Conservation (phyloP, 2,797 vertebrate species). For the Lemur catta region DNA sequence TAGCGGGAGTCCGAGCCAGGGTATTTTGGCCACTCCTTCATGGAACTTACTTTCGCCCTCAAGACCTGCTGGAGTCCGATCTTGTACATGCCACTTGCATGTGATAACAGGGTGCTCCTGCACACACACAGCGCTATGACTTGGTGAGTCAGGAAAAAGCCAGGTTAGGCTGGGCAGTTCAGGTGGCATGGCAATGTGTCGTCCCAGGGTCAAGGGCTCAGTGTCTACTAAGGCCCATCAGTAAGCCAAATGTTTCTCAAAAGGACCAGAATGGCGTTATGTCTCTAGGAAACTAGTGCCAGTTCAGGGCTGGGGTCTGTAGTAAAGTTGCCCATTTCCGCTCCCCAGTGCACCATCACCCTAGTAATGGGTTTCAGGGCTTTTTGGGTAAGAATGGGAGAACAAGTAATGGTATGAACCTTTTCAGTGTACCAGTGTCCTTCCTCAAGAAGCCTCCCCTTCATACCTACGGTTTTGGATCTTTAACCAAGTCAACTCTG, state of each 20-base stretch:
- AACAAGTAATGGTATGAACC: background rate
- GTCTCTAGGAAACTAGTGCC: background rate
- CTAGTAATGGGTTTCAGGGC: background rate
- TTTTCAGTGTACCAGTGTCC: background rate
- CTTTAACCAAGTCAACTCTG: background rate
- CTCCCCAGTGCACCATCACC: background rate
- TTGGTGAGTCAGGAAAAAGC: background rate
- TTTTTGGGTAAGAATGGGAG: background rate
- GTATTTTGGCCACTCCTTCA: background rate
- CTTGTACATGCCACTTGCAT: background rate
- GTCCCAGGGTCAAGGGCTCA: background rate
- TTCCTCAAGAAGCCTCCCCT: background rate
- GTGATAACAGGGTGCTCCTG: background rate
- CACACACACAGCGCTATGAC: background rate
- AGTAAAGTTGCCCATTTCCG: background rate
- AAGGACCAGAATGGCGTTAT: background rate
- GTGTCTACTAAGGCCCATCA: background rate
- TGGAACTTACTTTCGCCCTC: background rate
- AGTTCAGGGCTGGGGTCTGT: too few species aligned
- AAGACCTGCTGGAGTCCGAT: background rate
- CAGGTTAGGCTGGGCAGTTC: background rate
- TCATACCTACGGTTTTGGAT: background rate
- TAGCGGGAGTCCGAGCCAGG: background rate
- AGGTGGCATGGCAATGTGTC: background rate
- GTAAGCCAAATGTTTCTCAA: background rate